Conservation (phyloP, 53 echinoderm and acorn worm genomes). For the Echinometra lucunter region DNA sequence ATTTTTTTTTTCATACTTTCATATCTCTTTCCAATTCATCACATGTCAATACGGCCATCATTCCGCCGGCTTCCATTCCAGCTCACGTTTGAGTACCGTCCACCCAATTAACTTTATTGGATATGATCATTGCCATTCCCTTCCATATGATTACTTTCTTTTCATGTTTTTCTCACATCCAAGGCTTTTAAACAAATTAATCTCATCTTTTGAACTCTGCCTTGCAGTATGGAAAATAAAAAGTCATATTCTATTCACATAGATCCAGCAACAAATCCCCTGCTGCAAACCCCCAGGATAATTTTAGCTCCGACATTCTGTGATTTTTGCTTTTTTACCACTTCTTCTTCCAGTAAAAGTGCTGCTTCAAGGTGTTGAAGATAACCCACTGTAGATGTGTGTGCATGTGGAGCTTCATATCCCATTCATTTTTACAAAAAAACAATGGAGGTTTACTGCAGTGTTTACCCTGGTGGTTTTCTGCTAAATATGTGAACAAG, state of each 20-base stretch:
- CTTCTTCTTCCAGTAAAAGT: no score
- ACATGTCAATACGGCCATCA: slow-evolving; percentile 34
- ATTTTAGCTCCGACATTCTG: no score
- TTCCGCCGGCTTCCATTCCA: slow-evolving; percentile 11
- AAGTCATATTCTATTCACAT: background rate
- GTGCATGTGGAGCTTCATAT: no score
- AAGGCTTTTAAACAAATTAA: slow-evolving; percentile 46
- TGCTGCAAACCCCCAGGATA: no score
- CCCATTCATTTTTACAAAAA: no score
- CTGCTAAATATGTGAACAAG: no score
- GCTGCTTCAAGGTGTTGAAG: no score
- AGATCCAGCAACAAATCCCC: no score
- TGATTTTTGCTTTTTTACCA: no score
- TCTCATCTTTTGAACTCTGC: background rate
- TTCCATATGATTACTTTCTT: slow-evolving; percentile 40
- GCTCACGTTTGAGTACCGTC: background rate
- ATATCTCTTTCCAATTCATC: slow-evolving; percentile 4
- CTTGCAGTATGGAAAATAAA: background rate
- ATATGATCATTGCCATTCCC: slow-evolving; percentile 29
- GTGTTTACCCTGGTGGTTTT: no score
- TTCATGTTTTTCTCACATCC: background rate
- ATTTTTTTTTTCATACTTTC: background rate
- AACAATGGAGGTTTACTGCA: no score
- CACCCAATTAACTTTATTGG: slow-evolving; percentile 43
- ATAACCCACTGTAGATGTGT: no score